Evolutionary conservation across 1,140 invertebrate genomes (phyloP).

Genomic region (Lepidotrigona ventralis): DNA sequence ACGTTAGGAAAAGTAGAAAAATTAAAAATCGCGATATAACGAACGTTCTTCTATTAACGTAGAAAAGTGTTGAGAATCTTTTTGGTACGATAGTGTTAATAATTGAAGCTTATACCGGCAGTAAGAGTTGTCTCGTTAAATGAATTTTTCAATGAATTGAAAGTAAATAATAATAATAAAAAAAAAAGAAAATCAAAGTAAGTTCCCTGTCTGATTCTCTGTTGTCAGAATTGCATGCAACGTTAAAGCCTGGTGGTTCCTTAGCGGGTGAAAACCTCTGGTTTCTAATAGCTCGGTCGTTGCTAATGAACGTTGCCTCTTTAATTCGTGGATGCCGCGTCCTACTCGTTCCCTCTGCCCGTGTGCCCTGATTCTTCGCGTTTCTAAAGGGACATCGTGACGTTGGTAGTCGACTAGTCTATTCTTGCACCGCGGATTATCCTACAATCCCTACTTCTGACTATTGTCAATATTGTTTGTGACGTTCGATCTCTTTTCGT

Average conservation of each 20-base stretch:
- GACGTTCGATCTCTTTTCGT: neutral
- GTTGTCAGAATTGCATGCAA: neutral
- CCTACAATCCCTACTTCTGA: constrained; percentile 15
- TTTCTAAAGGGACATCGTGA: constrained; percentile 29
- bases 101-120: no score
- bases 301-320: constrained; percentile 28
- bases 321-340: constrained; percentile 25
- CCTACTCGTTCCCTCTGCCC: neutral
- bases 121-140: no score
- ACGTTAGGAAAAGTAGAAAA: no score
- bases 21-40: no score
- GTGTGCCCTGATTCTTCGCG: constrained; percentile 25
- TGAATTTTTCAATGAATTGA: no score
- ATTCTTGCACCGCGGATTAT: constrained; percentile 23
- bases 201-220: neutral
- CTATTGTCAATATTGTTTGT: constrained; percentile 17
- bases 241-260: neutral
- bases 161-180: no score
- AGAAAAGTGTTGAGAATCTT: no score
- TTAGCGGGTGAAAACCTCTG: neutral
- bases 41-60: no score
- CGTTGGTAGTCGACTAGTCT: constrained; percentile 12
- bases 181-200: no score
- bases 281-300: constrained; percentile 3
- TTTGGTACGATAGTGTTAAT: no score